Evolutionary conservation across 2,113 vertebrate genomes (phyloP).

Genomic region (Trochalopteron elliotii): DNA sequence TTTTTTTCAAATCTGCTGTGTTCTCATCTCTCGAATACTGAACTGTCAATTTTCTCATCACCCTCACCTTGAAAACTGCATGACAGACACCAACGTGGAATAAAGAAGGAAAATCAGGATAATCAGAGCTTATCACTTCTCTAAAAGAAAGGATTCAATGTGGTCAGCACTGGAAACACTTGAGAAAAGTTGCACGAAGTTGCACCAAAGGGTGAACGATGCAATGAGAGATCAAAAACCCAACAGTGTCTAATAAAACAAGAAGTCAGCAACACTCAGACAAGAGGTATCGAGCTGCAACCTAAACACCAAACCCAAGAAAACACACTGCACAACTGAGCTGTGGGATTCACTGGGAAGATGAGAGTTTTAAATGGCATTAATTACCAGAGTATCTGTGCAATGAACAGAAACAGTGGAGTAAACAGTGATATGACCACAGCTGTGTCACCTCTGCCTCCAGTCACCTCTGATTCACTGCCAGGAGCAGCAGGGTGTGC

Average conservation of each 20-base stretch:
- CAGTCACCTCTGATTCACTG: not conserved
- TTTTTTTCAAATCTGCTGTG: not conserved
- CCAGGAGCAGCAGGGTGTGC: not conserved
- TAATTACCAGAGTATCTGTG: not conserved
- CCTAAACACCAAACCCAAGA: not conserved
- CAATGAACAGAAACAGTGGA: not conserved
- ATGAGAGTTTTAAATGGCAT: not conserved
- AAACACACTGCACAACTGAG: not conserved
- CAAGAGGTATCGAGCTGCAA: not conserved
- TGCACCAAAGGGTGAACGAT: rapidly evolving
- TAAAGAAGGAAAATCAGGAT: not conserved
- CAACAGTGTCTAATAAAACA: not conserved
- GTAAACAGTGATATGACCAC: rapidly evolving
- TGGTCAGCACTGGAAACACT: not conserved
- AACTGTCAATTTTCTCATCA: not conserved
- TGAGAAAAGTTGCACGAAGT: not conserved
- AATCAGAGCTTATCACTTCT: not conserved
- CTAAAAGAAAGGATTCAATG: not conserved
- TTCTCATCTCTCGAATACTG: rapidly evolving
- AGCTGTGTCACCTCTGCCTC: not conserved
- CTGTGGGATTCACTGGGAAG: not conserved
- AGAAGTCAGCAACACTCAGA: not conserved
- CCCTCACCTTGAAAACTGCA: not conserved
- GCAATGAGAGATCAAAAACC: rapidly evolving
- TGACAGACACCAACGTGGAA: not conserved